Conservation (phyloP, 2,888 invertebrate genomes). For the Pyrochroa serraticornis region DNA sequence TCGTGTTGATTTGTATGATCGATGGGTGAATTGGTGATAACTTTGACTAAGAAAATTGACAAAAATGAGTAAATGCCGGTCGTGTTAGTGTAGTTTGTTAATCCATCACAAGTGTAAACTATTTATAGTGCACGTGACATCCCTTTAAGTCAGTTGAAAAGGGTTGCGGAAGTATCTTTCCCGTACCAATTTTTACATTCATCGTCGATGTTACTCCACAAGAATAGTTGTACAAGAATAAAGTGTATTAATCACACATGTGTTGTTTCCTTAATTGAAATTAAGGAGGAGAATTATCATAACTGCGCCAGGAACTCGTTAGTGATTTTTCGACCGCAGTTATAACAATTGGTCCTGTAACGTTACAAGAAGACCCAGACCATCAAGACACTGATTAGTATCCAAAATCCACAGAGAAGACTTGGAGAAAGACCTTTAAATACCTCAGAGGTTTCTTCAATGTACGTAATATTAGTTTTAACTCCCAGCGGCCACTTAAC, state of each 20-base stretch:
- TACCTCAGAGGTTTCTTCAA: slow-evolving; percentile 93
- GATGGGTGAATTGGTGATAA: too few relatives aligned
- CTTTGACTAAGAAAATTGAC: too few relatives aligned
- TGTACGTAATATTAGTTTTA: slow-evolving; percentile 92
- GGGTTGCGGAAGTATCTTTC: slow-evolving; percentile 16
- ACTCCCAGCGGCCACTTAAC: slow-evolving; percentile 96
- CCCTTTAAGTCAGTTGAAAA: slow-evolving; percentile 22
- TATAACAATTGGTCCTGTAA: slow-evolving; percentile 26
- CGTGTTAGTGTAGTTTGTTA: too few relatives aligned
- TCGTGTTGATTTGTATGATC: too few relatives aligned
- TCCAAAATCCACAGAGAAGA: slow-evolving; percentile 49
- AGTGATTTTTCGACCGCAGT: not conserved
- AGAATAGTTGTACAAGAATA: slow-evolving; percentile 25
- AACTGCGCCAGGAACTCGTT: not conserved
- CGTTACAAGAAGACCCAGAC: slow-evolving; percentile 42
- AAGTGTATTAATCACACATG: slow-evolving; percentile 42
- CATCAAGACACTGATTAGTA: slow-evolving; percentile 51
- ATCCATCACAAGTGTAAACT: slow-evolving; percentile 9
- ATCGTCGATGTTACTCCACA: slow-evolving; percentile 17
- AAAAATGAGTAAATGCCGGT: too few relatives aligned
- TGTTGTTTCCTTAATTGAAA: slow-evolving; percentile 18
- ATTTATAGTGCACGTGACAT: slow-evolving; percentile 24
- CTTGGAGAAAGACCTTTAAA: slow-evolving; percentile 36
- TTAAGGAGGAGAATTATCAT: not conserved
- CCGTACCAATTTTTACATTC: slow-evolving; percentile 14